Percentiles rank a stretch among this genome's conserved stretches.
These are phyloP conservation scores for Phataginus tricuspis DNA, from an alignment of 2,797 vertebrate genomes.

Conservation along the genomic window DNA sequence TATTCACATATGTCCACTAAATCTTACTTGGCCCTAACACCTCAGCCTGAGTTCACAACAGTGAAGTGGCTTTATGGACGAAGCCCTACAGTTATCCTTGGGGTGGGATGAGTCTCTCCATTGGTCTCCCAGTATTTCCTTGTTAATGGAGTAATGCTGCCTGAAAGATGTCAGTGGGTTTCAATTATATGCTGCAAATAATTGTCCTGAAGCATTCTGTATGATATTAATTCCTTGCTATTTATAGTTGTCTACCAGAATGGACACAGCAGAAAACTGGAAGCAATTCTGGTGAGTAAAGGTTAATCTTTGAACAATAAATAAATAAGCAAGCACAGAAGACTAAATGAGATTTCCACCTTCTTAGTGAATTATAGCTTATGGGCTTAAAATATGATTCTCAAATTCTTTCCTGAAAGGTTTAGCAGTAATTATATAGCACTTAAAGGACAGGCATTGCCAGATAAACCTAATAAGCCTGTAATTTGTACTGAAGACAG, in stretches of 20 bases:
- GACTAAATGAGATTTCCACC: conserved; percentile 81
- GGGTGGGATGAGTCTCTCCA: background rate
- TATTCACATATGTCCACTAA: conserved; percentile 36
- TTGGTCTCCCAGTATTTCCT: conserved; percentile 25
- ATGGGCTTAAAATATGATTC: conserved; percentile 78
- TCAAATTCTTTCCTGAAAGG: conserved; percentile 86
- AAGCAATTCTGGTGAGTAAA: conserved; percentile 47
- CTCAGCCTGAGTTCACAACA: background rate
- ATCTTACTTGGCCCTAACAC: conserved; percentile 1
- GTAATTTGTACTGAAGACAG: conserved; percentile 83
- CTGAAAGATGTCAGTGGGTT: conserved; percentile 9
- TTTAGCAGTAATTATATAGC: conserved; percentile 85
- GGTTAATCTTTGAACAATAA: conserved; percentile 41
- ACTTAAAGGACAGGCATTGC: conserved; percentile 83
- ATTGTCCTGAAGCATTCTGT: background rate
- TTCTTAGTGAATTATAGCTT: conserved; percentile 81
- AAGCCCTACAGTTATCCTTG: conserved; percentile 4
- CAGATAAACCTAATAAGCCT: conserved; percentile 81
- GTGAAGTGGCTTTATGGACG: conserved; percentile 12
- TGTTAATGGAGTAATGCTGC: conserved; percentile 11
- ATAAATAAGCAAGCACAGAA: background rate
- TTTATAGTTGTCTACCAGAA: conserved; percentile 42
- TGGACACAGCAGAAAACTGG: background rate
- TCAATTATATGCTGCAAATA: background rate
- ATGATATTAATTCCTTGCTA: conserved; percentile 19